These are phyloP conservation scores for Plutomurus gul DNA, from an alignment of 1,140 invertebrate species.

Conservation along the genomic window DNA sequence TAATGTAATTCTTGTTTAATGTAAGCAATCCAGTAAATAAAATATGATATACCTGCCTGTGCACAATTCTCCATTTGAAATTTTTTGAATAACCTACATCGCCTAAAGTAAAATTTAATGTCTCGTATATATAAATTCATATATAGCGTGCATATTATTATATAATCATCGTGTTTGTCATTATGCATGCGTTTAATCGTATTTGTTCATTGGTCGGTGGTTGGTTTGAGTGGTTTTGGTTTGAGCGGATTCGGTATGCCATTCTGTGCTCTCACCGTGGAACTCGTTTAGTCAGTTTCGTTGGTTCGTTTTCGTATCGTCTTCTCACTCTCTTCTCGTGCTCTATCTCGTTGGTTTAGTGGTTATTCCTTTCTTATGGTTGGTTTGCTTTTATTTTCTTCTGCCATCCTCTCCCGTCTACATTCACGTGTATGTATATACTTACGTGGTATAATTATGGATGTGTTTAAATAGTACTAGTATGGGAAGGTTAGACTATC, in stretches of 20 bases:
- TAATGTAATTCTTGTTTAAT: not conserved
- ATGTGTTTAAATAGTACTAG: too few species aligned
- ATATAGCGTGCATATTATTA: too few species aligned
- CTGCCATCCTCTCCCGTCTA: too few species aligned
- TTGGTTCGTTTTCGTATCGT: not conserved
- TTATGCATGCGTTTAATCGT: constrained; percentile 21
- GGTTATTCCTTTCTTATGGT: too few species aligned
- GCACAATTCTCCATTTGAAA: too few species aligned
- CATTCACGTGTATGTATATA: too few species aligned
- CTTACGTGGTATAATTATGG: too few species aligned
- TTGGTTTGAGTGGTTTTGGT: not conserved
- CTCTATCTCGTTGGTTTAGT: not conserved
- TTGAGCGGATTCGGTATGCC: not conserved
- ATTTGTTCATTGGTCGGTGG: constrained; percentile 26
- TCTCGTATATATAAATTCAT: too few species aligned
- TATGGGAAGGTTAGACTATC: too few species aligned
- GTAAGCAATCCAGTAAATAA: not conserved
- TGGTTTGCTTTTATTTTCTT: too few species aligned
- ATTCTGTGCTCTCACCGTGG: not conserved
- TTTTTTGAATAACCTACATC: too few species aligned
- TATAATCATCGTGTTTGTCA: not conserved
- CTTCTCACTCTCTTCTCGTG: not conserved
- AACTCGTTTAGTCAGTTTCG: constrained; percentile 3
- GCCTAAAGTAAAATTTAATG: too few species aligned
- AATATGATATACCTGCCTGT: not conserved